Percentiles rank a stretch among this genome's conserved stretches.
phyloP scores from a whole-genome alignment of 2,888 invertebrate genomes.

The Acanthosepion esculentum region DNA sequence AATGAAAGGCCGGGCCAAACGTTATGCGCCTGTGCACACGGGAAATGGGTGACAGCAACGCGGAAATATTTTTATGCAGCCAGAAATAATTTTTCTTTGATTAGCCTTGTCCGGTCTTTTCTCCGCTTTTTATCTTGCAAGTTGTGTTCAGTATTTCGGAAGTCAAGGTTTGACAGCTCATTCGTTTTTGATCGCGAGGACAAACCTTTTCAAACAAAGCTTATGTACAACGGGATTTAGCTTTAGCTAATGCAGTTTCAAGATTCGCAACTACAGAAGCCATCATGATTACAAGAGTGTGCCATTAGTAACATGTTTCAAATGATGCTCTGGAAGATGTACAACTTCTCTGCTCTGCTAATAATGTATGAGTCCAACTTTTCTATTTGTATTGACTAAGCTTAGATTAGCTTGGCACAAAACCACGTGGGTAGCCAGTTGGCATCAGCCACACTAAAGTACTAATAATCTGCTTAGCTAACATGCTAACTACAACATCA shows the following conservation, averaged over 20 bases:
- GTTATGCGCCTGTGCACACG: not conserved
- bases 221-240: not conserved
- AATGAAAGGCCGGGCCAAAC: not conserved
- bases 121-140: not conserved
- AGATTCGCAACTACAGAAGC: not conserved
- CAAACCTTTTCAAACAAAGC: not conserved
- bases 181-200: not conserved
- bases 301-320: not conserved
- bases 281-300: not conserved
- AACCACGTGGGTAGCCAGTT: not conserved
- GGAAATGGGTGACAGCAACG: not conserved
- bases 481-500: no score
- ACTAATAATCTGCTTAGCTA: not conserved
- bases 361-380: not conserved
- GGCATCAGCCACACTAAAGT: not conserved
- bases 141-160: not conserved
- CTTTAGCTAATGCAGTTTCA: not conserved
- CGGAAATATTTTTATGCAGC: not conserved
- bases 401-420: not conserved
- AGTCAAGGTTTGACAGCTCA: not conserved
- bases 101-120: not conserved
- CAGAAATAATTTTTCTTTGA: conserved; percentile 2
- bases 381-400: not conserved
- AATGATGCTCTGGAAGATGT: not conserved
- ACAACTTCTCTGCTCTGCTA: not conserved